Evolutionary conservation across 2,888 invertebrate species (phyloP), one percentile per base, ranked within the genome.

Genomic region (Saturnia pavonia): DNA sequence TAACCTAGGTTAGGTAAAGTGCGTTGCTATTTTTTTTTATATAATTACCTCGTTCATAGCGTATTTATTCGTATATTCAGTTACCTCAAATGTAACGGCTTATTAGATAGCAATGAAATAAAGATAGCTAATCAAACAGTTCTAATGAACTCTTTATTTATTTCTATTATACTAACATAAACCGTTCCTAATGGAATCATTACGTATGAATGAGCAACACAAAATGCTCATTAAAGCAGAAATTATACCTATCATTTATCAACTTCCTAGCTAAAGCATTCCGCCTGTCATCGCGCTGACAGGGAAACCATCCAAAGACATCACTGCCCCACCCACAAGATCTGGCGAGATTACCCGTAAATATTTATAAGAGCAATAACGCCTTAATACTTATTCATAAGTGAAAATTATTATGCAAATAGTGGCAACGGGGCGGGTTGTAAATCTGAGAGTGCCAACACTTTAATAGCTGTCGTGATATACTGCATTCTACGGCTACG

Each of bases 361-460:
- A 93, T 92, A 93, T 93, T 92, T 92, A 93, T 92, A 92, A 91
- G 87, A 84, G 91, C 86, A 89, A 91, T 91, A 92, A 90, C 84
- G 85, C 88, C 88, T 87, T 91, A 91, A 92, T 92, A 91, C 88
- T 89, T 93, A 93, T 92, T 94, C 92, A 92, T 93, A 92, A 93
- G 92, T 92, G 93, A 94, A 93, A 91, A 94, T 94, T 91, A 91
- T 90, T 92, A 93, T 93, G 93, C 91, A 91, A 93, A 93, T 92
- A 89, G 88, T 89, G 87, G 88, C 85, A 84, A 87, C 84, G 82
- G 85, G 88, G 89, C 87, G 89, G 88, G 84, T 80, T 77, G 88
- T 88, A 86, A 85, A 88, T 90, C 87, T 83, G 78, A 75, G 74
- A 83, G 79, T 79, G 87, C 81, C 79, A 77, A 79, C 80, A 82